A percentile compares a stretch with the other conserved stretches of the same genome.
phyloP scores from a whole-genome alignment of 2,888 invertebrate genomes.

The Volucella bombylans region DNA sequence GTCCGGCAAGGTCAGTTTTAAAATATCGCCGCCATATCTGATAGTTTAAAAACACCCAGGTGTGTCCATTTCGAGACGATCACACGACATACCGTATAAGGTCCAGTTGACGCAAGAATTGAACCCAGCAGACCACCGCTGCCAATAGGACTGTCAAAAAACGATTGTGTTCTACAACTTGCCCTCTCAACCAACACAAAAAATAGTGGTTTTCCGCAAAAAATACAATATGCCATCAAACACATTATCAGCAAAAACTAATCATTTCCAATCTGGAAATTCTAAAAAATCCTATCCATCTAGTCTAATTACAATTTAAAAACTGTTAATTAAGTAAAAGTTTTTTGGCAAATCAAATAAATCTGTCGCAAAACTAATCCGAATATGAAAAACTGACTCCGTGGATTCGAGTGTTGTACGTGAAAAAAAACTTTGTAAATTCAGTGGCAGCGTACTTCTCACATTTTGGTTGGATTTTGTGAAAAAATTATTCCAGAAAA shows the following conservation, averaged over 20 bases:
- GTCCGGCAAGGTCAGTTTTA: no score
- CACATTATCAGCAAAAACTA: conserved; percentile 18
- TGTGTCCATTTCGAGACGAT: no score
- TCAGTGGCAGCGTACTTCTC: conserved; percentile 59
- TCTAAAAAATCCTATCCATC: not conserved
- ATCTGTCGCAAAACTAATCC: conserved; percentile 54
- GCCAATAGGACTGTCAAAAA: no score
- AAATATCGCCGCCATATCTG: no score
- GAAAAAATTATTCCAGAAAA: conserved; percentile 51
- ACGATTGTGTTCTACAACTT: conserved; percentile 72
- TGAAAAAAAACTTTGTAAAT: conserved; percentile 48
- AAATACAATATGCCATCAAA: conserved; percentile 42
- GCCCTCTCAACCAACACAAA: conserved; percentile 67
- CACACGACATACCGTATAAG: no score
- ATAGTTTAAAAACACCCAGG: no score
- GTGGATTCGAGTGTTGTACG: conserved; percentile 61
- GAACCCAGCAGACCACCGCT: no score
- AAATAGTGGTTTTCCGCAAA: conserved; percentile 68
- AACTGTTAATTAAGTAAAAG: not conserved
- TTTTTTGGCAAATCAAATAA: conserved; percentile 46
- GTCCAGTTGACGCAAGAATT: no score
- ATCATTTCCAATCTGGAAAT: conserved; percentile 24
- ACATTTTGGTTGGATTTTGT: conserved; percentile 44
- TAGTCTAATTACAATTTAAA: not conserved
- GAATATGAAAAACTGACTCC: conserved; percentile 67